These are phyloP conservation scores for Athalia rosae DNA, from an alignment of 2,888 invertebrate genomes.

Conservation along the genomic window DNA sequence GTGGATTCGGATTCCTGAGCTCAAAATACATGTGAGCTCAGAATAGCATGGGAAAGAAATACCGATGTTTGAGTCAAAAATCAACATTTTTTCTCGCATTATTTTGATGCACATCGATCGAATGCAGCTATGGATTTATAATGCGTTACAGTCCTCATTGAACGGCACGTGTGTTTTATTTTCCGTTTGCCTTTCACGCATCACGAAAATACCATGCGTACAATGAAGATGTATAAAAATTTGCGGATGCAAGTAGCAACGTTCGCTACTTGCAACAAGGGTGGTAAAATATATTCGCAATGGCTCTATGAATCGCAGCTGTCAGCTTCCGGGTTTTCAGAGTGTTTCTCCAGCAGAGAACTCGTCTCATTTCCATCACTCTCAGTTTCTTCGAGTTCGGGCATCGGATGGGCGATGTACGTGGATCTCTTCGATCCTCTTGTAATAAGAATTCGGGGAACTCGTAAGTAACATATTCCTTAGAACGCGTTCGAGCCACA, in stretches of 20 bases:
- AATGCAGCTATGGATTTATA: no score
- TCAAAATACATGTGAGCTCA: no score
- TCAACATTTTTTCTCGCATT: no score
- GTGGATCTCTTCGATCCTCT: neutral
- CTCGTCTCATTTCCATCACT: neutral
- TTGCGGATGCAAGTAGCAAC: neutral
- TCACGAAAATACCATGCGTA: no score
- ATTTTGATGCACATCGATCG: no score
- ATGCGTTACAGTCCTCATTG: conserved; percentile 34
- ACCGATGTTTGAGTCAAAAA: no score
- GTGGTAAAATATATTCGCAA: neutral
- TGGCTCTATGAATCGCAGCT: conserved; percentile 39
- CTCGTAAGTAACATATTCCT: no score
- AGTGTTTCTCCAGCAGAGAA: neutral
- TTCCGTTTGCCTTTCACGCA: no score
- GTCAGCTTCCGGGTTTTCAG: conserved; percentile 37
- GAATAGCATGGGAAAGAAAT: no score
- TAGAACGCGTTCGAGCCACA: no score
- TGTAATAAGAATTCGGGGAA: neutral
- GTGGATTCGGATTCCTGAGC: no score
- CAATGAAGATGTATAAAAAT: neutral
- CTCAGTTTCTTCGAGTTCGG: neutral
- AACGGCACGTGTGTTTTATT: neutral
- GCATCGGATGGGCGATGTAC: no score
- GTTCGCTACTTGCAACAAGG: neutral